A percentile compares a stretch with the other conserved stretches of the same genome.
Conservation (phyloP, 2,888 invertebrate species). For the Eretmocerus hayati region DNA sequence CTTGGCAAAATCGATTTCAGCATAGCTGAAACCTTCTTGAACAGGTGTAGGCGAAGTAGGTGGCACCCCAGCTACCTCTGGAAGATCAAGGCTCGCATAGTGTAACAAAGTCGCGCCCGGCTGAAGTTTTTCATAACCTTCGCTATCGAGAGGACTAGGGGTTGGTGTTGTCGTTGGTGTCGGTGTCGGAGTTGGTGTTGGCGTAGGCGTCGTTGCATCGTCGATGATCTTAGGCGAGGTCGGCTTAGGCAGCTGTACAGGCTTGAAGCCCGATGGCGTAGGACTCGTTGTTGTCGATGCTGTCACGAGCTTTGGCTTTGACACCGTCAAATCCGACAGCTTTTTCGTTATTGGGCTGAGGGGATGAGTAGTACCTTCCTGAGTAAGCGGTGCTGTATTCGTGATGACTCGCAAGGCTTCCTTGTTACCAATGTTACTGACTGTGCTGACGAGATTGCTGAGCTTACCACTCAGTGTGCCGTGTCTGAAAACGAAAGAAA, state of each 20-base stretch:
- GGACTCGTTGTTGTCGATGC: slow-evolving; percentile 35
- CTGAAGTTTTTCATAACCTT: slow-evolving; percentile 43
- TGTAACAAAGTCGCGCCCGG: slow-evolving; percentile 48
- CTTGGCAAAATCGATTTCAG: slow-evolving; percentile 73
- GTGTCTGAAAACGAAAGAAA: too few species aligned
- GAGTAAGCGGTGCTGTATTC: slow-evolving; percentile 12
- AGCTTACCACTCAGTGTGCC: background rate
- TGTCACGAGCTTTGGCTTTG: slow-evolving; percentile 35
- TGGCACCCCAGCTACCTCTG: slow-evolving; percentile 41
- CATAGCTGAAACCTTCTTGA: slow-evolving; percentile 57
- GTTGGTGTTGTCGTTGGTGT: slow-evolving; percentile 38
- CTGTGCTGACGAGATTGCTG: slow-evolving; percentile 13
- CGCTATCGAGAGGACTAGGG: slow-evolving; percentile 49
- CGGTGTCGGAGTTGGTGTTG: slow-evolving; percentile 35
- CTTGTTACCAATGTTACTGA: slow-evolving; percentile 12
- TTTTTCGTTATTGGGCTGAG: slow-evolving; percentile 37
- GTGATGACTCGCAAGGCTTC: slow-evolving; percentile 19
- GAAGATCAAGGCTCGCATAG: slow-evolving; percentile 62
- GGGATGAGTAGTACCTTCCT: slow-evolving; percentile 8
- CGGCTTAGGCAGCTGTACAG: slow-evolving; percentile 19
- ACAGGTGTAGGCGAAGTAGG: slow-evolving; percentile 43
- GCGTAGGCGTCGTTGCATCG: slow-evolving; percentile 27
- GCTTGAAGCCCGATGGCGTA: slow-evolving; percentile 28
- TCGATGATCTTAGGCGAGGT: slow-evolving; percentile 27
- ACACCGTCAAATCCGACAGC: slow-evolving; percentile 33